Conservation (phyloP, 2,113 vertebrate species). For the Cavia aperea region DNA sequence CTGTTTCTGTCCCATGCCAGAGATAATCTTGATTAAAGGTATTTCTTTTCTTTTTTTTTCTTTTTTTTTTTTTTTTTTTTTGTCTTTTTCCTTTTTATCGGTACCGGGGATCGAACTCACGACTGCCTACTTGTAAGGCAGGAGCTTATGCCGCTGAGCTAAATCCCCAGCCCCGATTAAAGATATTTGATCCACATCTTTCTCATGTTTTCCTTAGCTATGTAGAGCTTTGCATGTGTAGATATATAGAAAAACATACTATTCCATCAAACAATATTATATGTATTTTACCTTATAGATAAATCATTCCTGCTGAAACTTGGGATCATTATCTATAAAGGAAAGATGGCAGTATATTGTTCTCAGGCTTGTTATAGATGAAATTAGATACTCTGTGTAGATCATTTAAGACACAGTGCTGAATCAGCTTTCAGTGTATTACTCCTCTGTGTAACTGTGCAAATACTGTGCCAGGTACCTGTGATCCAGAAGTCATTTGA, state of each 20-base stretch:
- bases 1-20: not conserved
- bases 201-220: not conserved
- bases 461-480: not conserved
- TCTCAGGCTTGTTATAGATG: not conserved
- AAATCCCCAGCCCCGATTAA: too few species aligned
- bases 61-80: too few species aligned
- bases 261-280: not conserved
- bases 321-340: not conserved
- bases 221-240: not conserved
- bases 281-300: slow-evolving; percentile 9
- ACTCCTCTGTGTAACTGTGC: not conserved
- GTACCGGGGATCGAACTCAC: too few species aligned
- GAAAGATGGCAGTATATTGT: not conserved
- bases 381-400: not conserved
- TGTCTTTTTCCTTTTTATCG: too few species aligned
- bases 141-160: too few species aligned
- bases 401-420: not conserved
- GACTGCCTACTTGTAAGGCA: too few species aligned
- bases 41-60: too few species aligned
- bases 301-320: not conserved
- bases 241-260: not conserved
- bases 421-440: not conserved
- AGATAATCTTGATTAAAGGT: not conserved
- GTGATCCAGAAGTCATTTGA: not conserved
- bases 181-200: not conserved